Evolutionary conservation across 2,113 vertebrate genomes (phyloP).

Genomic region (Oryzias woworae): DNA sequence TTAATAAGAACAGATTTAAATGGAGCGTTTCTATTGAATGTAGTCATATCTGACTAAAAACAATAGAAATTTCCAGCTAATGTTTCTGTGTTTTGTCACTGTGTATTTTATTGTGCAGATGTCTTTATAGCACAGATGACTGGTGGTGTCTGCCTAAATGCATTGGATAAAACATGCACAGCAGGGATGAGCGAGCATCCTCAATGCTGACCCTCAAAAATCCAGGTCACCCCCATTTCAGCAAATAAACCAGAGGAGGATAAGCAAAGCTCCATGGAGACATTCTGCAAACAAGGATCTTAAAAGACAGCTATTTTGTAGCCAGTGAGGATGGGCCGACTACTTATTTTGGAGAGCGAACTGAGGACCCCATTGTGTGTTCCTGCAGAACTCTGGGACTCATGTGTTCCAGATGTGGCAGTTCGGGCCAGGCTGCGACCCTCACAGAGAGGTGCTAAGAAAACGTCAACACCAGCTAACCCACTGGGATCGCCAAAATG

Average conservation of each 20-base stretch:
- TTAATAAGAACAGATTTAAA: neutral
- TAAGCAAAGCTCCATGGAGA: constrained; percentile 8
- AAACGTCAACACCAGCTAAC: constrained; percentile 61
- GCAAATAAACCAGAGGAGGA: neutral
- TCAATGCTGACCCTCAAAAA: too few species aligned
- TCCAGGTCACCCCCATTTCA: neutral
- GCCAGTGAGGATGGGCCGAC: constrained; percentile 40
- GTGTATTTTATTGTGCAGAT: neutral
- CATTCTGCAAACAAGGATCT: constrained; percentile 1
- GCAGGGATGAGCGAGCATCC: neutral
- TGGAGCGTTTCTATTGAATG: neutral
- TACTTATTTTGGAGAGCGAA: constrained; percentile 67
- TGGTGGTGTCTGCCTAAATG: too few species aligned
- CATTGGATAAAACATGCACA: neutral
- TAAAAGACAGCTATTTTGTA: constrained; percentile 23
- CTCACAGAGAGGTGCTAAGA: constrained; percentile 66
- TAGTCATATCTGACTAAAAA: neutral
- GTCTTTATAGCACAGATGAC: too few species aligned
- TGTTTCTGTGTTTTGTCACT: neutral
- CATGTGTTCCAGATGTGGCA: constrained; percentile 73
- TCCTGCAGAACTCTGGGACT: constrained; percentile 51
- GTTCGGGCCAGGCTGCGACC: constrained; percentile 57
- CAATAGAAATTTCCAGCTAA: neutral
- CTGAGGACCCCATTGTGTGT: constrained; percentile 61
- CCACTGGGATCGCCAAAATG: constrained; percentile 59